Conservation (phyloP, 2,888 invertebrate genomes). For the Heteromurus nitidus region DNA sequence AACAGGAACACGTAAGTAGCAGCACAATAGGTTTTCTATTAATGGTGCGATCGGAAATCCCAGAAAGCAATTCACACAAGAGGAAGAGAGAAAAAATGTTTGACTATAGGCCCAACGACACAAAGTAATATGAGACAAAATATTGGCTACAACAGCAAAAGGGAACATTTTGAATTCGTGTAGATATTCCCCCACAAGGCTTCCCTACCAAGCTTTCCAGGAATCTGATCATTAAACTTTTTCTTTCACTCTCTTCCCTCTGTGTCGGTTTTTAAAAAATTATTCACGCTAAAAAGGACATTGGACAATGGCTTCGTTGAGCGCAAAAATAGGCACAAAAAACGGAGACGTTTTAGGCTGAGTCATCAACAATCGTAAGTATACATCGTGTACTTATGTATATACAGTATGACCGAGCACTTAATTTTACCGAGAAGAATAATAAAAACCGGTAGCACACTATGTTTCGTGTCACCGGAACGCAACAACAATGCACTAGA, state of each 20-base stretch:
- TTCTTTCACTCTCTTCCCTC: too few relatives aligned
- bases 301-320: neutral
- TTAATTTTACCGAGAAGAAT: neutral
- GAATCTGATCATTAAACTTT: slow-evolving; percentile 39
- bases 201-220: slow-evolving; percentile 29
- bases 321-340: neutral
- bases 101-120: neutral
- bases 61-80: neutral
- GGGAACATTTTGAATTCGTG: neutral
- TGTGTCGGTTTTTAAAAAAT: slow-evolving; percentile 28
- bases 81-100: slow-evolving; percentile 1
- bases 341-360: neutral
- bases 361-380: slow-evolving; percentile 12
- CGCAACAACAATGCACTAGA: neutral
- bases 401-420: neutral
- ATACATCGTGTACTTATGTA: too few relatives aligned
- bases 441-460: neutral
- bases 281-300: neutral
- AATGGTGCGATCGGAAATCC: slow-evolving; percentile 10
- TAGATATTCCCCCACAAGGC: neutral
- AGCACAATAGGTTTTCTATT: neutral
- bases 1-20: too few relatives aligned
- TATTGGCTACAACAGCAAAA: neutral
- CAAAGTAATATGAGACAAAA: neutral
- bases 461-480: neutral